Evolutionary conservation across 2,888 invertebrate genomes (phyloP), one percentile per base, ranked within the genome.

Genomic region (Linnaemya tessellans): DNA sequence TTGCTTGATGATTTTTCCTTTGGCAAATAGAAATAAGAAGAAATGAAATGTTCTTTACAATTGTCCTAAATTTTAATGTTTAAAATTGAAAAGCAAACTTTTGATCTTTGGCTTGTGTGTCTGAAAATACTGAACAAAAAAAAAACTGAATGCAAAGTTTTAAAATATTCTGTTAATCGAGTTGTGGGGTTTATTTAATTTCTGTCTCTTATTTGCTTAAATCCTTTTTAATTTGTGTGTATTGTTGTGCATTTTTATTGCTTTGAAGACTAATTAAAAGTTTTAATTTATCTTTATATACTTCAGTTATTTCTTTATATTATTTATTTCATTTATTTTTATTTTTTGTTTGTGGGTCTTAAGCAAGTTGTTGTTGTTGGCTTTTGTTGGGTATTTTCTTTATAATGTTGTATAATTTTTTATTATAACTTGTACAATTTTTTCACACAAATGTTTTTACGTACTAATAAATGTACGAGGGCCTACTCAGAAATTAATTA

Each of bases 181-280:
- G 64, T 65, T 49, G 78, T 73, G 41, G 41, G 11, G 1, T 51
- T 51, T 54, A 62, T 51, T 70, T 78, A 65, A 30, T 25, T 20
- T 58, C 15, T 35, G 7, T 54, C 13, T 10, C 11, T 68, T 10
- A 0, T 43, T 11, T 46, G 10, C n/a, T 64, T 22, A 22, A 20
- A 18, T 35, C 7, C 41, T 8, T 51, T 46, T 64, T 10, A 30
- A 30, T 7, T 58, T 49, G 70, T 41, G 4, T 70, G 22, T 46
- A n/a, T 60, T 22, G 5, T 18, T 38, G 9, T 35, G 20, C 43
- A 18, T 62, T 13, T 65, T 49, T 71, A 49, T 73, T 68, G 78
- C 78, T 80, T 84, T 84, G 60, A 82, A 71, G 75, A 82, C 85
- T 80, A 85, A 85, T 85, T 85, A 85, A 85, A 85, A 85, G 43